Conservation (phyloP, 1,140 invertebrate species). For the Charaxes varanes region DNA sequence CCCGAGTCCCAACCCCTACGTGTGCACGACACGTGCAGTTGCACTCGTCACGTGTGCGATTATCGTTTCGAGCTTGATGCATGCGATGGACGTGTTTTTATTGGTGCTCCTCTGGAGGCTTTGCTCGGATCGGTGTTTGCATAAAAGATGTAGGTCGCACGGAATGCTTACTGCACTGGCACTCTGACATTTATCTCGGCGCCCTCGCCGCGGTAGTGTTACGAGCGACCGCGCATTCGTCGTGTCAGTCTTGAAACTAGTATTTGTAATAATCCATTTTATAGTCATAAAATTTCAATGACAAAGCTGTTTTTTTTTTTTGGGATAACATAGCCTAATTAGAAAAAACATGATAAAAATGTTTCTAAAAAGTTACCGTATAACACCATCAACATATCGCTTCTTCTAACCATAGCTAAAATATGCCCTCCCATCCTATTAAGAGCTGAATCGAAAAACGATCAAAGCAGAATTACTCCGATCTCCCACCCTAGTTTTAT, state of each 20-base stretch:
- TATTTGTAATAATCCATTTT: no score
- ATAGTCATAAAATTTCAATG: no score
- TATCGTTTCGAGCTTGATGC: slow-evolving; percentile 31
- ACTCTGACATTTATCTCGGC: slow-evolving; percentile 15
- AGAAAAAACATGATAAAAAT: no score
- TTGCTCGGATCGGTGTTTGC: slow-evolving; percentile 11
- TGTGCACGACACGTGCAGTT: slow-evolving; percentile 41
- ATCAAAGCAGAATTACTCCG: slow-evolving; percentile 20
- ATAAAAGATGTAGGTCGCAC: slow-evolving; percentile 14
- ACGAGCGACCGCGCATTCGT: background rate
- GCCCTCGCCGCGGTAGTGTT: slow-evolving; percentile 3
- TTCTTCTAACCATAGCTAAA: no score
- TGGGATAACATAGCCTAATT: no score
- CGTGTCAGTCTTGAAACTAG: slow-evolving; percentile 4
- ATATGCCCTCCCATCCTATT: no score
- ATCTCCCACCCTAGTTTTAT: slow-evolving; percentile 18
- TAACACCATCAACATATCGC: no score
- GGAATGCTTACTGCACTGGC: slow-evolving; percentile 16
- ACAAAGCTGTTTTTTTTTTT: no score
- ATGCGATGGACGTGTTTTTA: slow-evolving; percentile 13
- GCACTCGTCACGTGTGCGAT: slow-evolving; percentile 30
- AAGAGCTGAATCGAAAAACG: slow-evolving; percentile 29
- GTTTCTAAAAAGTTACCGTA: no score
- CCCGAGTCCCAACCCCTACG: slow-evolving; percentile 32
- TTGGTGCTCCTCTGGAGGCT: slow-evolving; percentile 12